These are phyloP conservation scores for Aphelenchoides fujianensis DNA, from an alignment of 1,140 invertebrate genomes.

Conservation along the genomic window DNA sequence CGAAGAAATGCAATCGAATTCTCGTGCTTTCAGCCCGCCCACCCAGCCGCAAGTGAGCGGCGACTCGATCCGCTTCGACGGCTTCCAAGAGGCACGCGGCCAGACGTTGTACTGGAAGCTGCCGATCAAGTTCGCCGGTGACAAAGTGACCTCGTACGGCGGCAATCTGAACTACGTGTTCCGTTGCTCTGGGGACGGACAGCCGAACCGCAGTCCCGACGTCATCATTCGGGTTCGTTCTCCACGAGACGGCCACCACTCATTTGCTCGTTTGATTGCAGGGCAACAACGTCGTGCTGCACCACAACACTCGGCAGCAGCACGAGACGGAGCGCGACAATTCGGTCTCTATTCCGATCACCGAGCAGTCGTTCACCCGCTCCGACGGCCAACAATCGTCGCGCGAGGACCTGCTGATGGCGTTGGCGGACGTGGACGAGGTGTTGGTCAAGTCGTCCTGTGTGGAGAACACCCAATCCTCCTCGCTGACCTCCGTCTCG, in stretches of 20 bases:
- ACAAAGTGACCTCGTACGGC: conserved; percentile 88
- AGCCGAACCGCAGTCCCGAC: conserved; percentile 70
- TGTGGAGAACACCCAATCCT: conserved; percentile 25
- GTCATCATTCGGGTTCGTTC: conserved; percentile 71
- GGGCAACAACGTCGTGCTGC: conserved; percentile 75
- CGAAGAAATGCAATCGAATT: too few species aligned
- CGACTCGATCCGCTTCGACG: conserved; percentile 71
- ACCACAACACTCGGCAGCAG: conserved; percentile 70
- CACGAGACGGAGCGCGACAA: conserved; percentile 67
- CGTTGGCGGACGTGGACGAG: conserved; percentile 79
- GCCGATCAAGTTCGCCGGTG: conserved; percentile 77
- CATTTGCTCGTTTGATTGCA: conserved; percentile 58
- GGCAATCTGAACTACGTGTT: conserved; percentile 80
- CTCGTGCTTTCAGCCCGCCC: conserved; percentile 33
- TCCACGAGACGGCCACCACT: too few species aligned
- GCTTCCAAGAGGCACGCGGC: conserved; percentile 67
- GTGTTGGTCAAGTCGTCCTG: conserved; percentile 48
- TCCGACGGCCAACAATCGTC: conserved; percentile 77
- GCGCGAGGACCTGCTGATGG: conserved; percentile 84
- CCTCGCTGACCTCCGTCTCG: conserved; percentile 56
- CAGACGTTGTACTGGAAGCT: conserved; percentile 76
- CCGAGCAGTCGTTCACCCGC: conserved; percentile 71
- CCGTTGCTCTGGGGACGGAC: conserved; percentile 67
- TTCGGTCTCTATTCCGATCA: conserved; percentile 43
- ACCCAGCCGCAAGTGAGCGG: conserved; percentile 64